These are phyloP conservation scores for Cactoblastis cactorum DNA, from an alignment of 2,888 invertebrate species.

Conservation along the genomic window DNA sequence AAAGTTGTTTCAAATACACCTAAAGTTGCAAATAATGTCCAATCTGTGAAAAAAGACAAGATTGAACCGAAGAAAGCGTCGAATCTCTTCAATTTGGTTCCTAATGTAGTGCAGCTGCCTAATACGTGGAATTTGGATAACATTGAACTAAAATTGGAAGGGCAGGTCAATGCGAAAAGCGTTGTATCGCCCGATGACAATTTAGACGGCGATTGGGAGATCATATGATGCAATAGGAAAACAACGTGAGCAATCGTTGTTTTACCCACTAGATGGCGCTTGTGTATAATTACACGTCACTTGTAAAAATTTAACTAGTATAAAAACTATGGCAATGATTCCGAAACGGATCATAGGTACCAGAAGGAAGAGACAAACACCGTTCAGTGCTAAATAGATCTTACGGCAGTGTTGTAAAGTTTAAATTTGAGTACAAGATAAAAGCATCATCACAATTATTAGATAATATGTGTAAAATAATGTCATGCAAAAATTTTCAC, in stretches of 20 bases:
- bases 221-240: conserved; percentile 49
- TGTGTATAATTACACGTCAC: not conserved
- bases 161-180: conserved; percentile 41
- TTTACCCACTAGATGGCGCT: not conserved
- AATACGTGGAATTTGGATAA: conserved; percentile 80
- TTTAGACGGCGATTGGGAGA: conserved; percentile 69
- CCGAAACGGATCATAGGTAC: too few relatives aligned
- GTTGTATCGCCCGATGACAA: conserved; percentile 60
- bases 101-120: conserved; percentile 75
- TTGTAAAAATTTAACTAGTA: not conserved
- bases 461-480: too few relatives aligned
- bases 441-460: not conserved
- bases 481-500: too few relatives aligned
- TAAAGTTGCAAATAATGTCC: not conserved
- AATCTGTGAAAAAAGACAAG: conserved; percentile 7
- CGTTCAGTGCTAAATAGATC: not conserved
- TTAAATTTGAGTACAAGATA: not conserved
- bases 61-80: conserved; percentile 25
- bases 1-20: not conserved
- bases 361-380: too few relatives aligned
- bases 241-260: conserved; percentile 17
- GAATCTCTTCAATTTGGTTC: conserved; percentile 51
- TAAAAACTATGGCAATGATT: not conserved
- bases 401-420: not conserved
- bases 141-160: conserved; percentile 60